Conservation (phyloP, 2,888 invertebrate species). For the Papilio protenor region DNA sequence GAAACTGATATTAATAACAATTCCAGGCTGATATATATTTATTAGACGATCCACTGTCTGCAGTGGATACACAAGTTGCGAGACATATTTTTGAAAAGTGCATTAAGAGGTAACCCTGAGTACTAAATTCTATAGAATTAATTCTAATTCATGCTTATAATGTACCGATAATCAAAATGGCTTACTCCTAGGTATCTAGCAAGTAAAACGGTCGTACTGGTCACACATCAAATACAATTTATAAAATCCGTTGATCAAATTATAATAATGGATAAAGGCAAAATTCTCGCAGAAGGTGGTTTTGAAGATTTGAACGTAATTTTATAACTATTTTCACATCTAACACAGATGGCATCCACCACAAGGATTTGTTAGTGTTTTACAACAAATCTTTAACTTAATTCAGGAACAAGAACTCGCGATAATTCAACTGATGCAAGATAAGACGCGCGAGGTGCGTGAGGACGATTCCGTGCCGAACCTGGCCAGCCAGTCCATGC, state of each 20-base stretch:
- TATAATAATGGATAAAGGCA: constrained; percentile 74
- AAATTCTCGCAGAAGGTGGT: constrained; percentile 67
- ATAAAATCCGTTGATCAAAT: constrained; percentile 87
- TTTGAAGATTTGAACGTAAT: constrained; percentile 72
- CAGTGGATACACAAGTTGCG: constrained; percentile 89
- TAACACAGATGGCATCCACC: not conserved
- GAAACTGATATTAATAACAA: not conserved
- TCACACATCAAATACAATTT: constrained; percentile 94
- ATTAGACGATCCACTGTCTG: constrained; percentile 90
- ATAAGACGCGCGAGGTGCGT: constrained; percentile 66
- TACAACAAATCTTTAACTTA: not conserved
- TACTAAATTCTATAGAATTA: not conserved
- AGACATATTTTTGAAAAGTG: constrained; percentile 88
- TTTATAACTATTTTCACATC: constrained; percentile 24
- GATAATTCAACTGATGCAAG: constrained; percentile 72
- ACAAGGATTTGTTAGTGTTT: not conserved
- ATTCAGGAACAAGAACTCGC: constrained; percentile 66
- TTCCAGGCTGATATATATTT: constrained; percentile 88
- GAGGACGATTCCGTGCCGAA: constrained; percentile 59
- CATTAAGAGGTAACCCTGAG: constrained; percentile 72
- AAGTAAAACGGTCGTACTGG: constrained; percentile 89
- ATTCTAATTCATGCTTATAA: not conserved
- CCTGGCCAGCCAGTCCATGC: constrained; percentile 53
- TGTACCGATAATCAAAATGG: not conserved
- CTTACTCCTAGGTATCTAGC: constrained; percentile 75